Evolutionary conservation across 2,113 vertebrate genomes (phyloP).

Genomic region (Pelmatolapia mariae): DNA sequence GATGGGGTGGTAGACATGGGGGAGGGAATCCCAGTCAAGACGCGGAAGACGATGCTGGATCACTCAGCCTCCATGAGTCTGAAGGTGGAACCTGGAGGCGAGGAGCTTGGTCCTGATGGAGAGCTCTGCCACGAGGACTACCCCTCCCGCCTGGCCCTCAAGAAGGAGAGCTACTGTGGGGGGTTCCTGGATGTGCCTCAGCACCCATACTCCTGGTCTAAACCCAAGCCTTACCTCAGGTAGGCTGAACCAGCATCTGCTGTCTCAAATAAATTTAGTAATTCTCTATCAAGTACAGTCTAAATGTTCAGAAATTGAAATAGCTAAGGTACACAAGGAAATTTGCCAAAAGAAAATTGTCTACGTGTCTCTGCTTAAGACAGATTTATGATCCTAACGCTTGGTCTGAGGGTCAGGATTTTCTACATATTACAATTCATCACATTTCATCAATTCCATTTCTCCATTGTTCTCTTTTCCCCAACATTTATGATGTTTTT

Average conservation of each 20-base stretch:
- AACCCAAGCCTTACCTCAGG: slow-evolving; percentile 93
- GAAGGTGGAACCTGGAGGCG: slow-evolving; percentile 84
- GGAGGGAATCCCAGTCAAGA: slow-evolving; percentile 88
- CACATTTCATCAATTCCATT: not conserved
- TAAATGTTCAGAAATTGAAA: not conserved
- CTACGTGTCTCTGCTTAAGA: not conserved
- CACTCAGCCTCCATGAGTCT: slow-evolving; percentile 80
- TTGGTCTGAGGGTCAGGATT: not conserved
- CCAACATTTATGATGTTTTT: slow-evolving; percentile 14
- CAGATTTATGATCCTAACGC: slow-evolving; percentile 6
- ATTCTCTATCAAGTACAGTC: not conserved
- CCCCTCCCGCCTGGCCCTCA: slow-evolving; percentile 81
- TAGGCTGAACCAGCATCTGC: slow-evolving; percentile 26
- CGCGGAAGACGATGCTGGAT: slow-evolving; percentile 84
- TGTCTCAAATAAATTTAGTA: not conserved
- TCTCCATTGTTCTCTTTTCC: not conserved
- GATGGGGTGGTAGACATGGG: slow-evolving; percentile 86
- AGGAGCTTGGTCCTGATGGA: slow-evolving; percentile 75
- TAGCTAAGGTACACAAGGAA: not conserved
- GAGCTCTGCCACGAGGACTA: slow-evolving; percentile 84
- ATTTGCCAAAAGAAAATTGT: not conserved
- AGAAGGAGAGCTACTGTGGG: slow-evolving; percentile 88
- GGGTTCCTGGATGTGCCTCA: slow-evolving; percentile 92
- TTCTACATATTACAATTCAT: not conserved
- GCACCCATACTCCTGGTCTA: slow-evolving; percentile 86